Evolutionary conservation across 2,113 vertebrate species (phyloP), one percentile per base, ranked within the genome.

Genomic region (Nycticebus coucang): DNA sequence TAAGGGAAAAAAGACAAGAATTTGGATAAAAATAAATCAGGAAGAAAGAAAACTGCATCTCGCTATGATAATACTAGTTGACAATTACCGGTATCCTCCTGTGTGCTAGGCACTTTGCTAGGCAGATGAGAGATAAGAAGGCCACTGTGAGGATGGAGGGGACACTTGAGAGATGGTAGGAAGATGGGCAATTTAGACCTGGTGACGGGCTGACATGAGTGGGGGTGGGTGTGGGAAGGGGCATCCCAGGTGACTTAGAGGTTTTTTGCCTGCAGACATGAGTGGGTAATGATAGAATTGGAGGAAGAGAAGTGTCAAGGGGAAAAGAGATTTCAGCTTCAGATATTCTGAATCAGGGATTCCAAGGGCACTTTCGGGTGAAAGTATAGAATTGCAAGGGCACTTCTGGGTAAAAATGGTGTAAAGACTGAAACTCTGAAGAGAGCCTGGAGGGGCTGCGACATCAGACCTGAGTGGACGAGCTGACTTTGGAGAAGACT

Each of bases 1-100:
- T 91, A 66, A 85, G 91, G 91, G 28, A 64, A 62, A 93, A 86
- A 88, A 69, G 69, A 68, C 21, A 94, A 74, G 26, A 95, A 77
- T 94, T 93, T 69, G 74, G n/a, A 37, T 57, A 84, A 84, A 81
- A 89, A 92, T 89, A 69, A 26, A 60, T 89, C 13, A 62, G 9
- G 33, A 83, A 82, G 50, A 10, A 64, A 83, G 41, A 93, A 66
- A 45, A 33, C 6, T 59, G 19, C 45, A 33, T 83, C 69, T 75
- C 26, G 6, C 41, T 59, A 55, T 11, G 33, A 66, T 35, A 57
- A 75, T 64, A 72, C 30, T 30, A 90, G 7, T 59, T 60, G 37
- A 89, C 75, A 41, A 74, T 82, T 87, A 91, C 68, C 45, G 86
- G 33, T 86, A 18, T 82, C 33, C 71, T 81, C 35, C 53, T 62